These are phyloP conservation scores for Sinopyrophorus schimmeli DNA, from an alignment of 2,888 invertebrate genomes.

Conservation along the genomic window DNA sequence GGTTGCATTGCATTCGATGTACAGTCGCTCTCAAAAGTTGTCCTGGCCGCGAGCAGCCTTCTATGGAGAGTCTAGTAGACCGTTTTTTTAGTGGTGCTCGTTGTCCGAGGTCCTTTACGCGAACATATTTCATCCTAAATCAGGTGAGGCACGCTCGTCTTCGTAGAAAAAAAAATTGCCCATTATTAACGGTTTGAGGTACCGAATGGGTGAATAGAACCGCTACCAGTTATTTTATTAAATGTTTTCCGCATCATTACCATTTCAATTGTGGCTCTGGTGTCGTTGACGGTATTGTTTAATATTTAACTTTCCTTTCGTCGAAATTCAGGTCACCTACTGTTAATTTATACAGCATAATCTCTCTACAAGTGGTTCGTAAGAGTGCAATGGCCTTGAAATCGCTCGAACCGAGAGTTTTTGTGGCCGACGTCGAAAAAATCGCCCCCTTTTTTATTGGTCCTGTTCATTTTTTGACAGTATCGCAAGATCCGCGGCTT, in stretches of 20 bases:
- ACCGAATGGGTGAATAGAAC: conserved; percentile 23
- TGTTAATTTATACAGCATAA: no score
- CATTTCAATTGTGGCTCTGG: not conserved
- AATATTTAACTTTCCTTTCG: no score
- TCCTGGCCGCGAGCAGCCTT: conserved; percentile 21
- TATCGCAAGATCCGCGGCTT: no score
- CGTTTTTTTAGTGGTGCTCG: conserved; percentile 16
- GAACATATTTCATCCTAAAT: conserved; percentile 11
- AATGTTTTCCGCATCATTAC: conserved; percentile 9
- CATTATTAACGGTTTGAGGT: conserved; percentile 22
- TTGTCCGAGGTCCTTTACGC: conserved; percentile 14
- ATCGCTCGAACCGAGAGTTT: not conserved
- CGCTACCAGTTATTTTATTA: conserved; percentile 7
- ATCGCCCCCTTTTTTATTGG: no score
- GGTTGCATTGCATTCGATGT: conserved; percentile 46
- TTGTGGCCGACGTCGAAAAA: not conserved
- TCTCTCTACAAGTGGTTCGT: no score
- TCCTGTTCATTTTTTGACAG: no score
- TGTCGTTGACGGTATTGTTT: no score
- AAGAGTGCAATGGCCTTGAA: conserved; percentile 7
- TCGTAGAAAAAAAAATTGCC: no score
- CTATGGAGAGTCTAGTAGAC: conserved; percentile 15
- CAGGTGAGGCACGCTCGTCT: conserved; percentile 15
- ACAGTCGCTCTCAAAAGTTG: conserved; percentile 41
- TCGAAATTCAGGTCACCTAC: no score